phyloP scores from a whole-genome alignment of 2,797 vertebrate species.

The Pangasius macronema region DNA sequence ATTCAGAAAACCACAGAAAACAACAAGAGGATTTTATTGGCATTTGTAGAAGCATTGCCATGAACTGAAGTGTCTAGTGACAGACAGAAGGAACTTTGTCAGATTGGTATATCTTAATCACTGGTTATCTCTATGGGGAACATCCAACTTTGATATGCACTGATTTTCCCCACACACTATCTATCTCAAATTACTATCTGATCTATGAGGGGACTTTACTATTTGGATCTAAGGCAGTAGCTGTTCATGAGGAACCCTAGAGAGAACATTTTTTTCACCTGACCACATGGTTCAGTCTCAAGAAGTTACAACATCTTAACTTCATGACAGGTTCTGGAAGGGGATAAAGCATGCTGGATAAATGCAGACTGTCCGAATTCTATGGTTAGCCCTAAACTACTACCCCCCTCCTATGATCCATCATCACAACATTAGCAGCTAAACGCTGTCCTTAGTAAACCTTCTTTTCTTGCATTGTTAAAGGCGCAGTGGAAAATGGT shows the following conservation, averaged over 20 bases:
- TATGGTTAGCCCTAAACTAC: not conserved
- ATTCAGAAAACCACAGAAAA: conserved; percentile 22
- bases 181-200: conserved; percentile 4
- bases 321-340: conserved; percentile 12
- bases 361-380: not conserved
- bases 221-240: not conserved
- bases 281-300: not conserved
- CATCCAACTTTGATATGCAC: not conserved
- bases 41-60: not conserved
- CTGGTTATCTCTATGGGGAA: not conserved
- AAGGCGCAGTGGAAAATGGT: not conserved
- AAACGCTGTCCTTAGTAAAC: not conserved
- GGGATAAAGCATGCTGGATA: not conserved
- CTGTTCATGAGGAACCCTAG: not conserved
- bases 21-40: conserved; percentile 26
- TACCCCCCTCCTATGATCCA: not conserved
- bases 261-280: conserved; percentile 1
- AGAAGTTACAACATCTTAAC: not conserved
- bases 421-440: not conserved
- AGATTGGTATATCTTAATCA: conserved; percentile 32
- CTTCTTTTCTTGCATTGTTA: not conserved
- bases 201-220: not conserved
- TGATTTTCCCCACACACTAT: not conserved
- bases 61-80: conserved; percentile 21
- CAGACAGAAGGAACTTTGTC: conserved; percentile 17